These are phyloP conservation scores for Eulemur coronatus DNA, from an alignment of 2,797 vertebrate species.

Conservation along the genomic window DNA sequence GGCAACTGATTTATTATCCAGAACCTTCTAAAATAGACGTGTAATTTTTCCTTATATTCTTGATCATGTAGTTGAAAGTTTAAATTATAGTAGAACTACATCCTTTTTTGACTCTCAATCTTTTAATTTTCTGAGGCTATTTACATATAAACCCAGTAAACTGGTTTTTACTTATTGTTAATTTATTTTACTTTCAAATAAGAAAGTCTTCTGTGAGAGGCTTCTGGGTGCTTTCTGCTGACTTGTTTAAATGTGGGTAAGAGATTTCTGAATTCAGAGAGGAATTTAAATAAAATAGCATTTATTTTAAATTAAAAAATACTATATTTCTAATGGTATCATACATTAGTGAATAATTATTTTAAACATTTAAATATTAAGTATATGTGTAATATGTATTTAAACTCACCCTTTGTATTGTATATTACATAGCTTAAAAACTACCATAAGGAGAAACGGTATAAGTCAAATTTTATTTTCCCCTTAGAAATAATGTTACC, in stretches of 20 bases:
- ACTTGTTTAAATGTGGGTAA: neutral
- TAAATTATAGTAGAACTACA: neutral
- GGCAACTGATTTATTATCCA: neutral
- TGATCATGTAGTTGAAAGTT: neutral
- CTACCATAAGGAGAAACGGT: neutral
- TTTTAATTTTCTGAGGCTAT: slow-evolving; percentile 9
- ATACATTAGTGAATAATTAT: neutral
- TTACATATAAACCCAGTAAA: neutral
- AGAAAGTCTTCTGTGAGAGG: neutral
- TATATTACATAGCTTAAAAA: neutral
- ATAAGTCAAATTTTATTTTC: neutral
- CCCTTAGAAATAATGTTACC: neutral
- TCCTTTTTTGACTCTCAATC: neutral
- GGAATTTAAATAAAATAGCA: slow-evolving; percentile 13
- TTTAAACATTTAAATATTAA: neutral
- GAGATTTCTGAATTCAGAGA: neutral
- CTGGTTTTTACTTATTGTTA: neutral
- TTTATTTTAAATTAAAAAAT: neutral
- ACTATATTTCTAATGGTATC: neutral
- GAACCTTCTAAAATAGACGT: neutral
- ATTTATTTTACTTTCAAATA: slow-evolving; percentile 44
- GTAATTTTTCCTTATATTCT: neutral
- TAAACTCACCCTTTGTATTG: neutral
- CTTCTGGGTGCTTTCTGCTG: neutral
- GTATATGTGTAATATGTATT: neutral